These are phyloP conservation scores for Centropus bengalensis DNA, from an alignment of 2,113 vertebrate genomes.

Conservation along the genomic window DNA sequence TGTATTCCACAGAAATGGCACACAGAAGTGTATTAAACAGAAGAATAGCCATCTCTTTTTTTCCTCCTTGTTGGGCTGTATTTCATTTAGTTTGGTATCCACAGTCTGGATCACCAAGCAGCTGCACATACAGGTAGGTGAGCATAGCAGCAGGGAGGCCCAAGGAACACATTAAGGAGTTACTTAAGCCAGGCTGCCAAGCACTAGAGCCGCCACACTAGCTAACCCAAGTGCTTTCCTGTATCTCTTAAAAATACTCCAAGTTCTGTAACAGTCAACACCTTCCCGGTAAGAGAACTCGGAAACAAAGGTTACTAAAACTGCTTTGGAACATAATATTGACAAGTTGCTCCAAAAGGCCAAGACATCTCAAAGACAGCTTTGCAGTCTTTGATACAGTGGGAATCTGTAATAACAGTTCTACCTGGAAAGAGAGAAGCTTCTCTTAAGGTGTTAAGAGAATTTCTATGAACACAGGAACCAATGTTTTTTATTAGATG, in stretches of 20 bases:
- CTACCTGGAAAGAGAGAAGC: not conserved
- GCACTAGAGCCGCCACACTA: not conserved
- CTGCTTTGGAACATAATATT: not conserved
- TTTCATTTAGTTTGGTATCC: not conserved
- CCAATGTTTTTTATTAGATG: not conserved
- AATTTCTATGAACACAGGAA: not conserved
- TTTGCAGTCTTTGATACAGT: not conserved
- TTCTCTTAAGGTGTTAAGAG: not conserved
- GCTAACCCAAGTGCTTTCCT: not conserved
- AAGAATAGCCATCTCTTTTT: not conserved
- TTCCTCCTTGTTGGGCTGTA: not conserved
- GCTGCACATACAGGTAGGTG: not conserved
- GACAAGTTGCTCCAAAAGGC: not conserved
- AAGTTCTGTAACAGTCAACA: not conserved
- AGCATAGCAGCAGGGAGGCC: not conserved
- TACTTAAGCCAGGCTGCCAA: not conserved
- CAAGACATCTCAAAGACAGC: not conserved
- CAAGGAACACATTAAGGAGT: not conserved
- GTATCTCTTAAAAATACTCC: accelerated
- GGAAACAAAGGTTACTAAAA: not conserved
- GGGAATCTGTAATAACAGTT: not conserved
- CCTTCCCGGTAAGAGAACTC: not conserved
- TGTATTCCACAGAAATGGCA: too few species aligned
- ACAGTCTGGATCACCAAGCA: not conserved
- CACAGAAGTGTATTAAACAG: not conserved